phyloP scores from a whole-genome alignment of 2,113 vertebrate genomes.

The Paraplagusia blochii region DNA sequence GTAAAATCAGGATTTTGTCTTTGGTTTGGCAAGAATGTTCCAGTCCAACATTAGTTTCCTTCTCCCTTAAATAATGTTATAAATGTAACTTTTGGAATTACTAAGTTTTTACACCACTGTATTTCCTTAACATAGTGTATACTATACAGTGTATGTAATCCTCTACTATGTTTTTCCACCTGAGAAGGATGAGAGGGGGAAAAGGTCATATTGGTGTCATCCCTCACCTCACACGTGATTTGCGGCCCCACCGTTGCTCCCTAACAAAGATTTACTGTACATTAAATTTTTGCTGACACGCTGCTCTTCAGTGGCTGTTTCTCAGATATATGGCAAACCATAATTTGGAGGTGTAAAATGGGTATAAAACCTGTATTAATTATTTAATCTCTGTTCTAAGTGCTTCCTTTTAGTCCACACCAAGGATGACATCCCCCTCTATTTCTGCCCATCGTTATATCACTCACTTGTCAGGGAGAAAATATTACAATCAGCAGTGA shows the following conservation, averaged over 20 bases:
- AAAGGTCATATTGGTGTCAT: conserved; percentile 46
- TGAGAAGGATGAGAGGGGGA: conserved; percentile 31
- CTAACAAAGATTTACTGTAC: conserved; percentile 67
- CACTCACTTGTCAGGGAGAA: conserved; percentile 67
- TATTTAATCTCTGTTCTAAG: conserved; percentile 78
- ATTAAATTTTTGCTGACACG: conserved; percentile 68
- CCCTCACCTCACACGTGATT: conserved; percentile 44
- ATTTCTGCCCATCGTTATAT: conserved; percentile 68
- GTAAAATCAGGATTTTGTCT: too few species aligned
- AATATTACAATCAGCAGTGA: conserved; percentile 54
- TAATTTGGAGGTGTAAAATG: conserved; percentile 75
- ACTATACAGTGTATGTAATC: background rate
- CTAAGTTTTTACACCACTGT: background rate
- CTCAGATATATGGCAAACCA: conserved; percentile 72
- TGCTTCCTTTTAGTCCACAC: conserved; percentile 73
- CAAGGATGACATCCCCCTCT: conserved; percentile 65
- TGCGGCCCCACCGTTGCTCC: conserved; percentile 44
- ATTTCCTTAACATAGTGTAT: conserved; percentile 2
- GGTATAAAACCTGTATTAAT: conserved; percentile 79
- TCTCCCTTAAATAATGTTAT: background rate
- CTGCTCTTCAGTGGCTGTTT: conserved; percentile 40
- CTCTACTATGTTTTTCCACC: background rate
- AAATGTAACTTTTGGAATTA: too few species aligned
- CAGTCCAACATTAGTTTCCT: too few species aligned
- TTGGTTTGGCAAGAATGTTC: too few species aligned